A percentile compares a stretch with the other conserved stretches of the same genome.
phyloP scores from a whole-genome alignment of 2,888 invertebrate species.

The Netelia fuscicornis region DNA sequence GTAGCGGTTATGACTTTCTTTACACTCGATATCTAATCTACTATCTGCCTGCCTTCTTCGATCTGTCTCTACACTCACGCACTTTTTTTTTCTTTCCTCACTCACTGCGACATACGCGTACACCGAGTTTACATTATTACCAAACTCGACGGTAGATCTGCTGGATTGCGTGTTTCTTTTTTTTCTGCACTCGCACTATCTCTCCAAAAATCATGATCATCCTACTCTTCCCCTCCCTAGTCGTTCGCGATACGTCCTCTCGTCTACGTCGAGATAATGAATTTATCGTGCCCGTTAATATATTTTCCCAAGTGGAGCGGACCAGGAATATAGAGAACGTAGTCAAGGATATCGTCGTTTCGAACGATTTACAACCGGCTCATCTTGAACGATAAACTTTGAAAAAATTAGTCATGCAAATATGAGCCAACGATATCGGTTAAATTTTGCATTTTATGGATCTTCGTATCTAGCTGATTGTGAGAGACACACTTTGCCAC shows the following conservation, averaged over 20 bases:
- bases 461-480: not conserved
- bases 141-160: conserved; percentile 19
- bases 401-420: not conserved
- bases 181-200: conserved; percentile 47
- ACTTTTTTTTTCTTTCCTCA: conserved; percentile 64
- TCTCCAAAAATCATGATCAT: conserved; percentile 7
- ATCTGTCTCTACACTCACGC: conserved; percentile 60
- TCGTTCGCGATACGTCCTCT: too few species aligned
- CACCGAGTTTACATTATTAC: conserved; percentile 8
- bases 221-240: not conserved
- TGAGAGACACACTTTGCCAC: not conserved
- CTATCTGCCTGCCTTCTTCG: conserved; percentile 58
- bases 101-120: conserved; percentile 42
- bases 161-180: conserved; percentile 49
- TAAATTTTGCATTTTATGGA: not conserved
- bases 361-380: too few species aligned
- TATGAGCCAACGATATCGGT: not conserved
- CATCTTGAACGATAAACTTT: not conserved
- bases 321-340: too few species aligned
- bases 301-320: too few species aligned
- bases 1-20: conserved; percentile 38
- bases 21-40: conserved; percentile 50
- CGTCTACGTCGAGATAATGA: too few species aligned
- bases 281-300: too few species aligned
- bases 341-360: too few species aligned